phyloP scores from a whole-genome alignment of 2,888 invertebrate genomes.

The Frankliniella intonsa region DNA sequence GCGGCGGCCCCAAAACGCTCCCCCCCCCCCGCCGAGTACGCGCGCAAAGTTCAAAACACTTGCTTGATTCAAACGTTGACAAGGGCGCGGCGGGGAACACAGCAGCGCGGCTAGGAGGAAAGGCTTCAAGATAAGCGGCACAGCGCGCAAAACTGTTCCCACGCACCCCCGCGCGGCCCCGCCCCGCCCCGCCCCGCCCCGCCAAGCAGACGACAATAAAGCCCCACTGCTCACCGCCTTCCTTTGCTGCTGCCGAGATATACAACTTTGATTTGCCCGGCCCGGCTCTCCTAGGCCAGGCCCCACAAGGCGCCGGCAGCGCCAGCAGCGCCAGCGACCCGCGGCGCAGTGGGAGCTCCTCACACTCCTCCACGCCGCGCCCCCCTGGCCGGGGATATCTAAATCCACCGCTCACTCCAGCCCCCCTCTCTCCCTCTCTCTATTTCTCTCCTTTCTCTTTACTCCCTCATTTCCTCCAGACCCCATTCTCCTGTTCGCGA shows the following conservation, averaged over 20 bases:
- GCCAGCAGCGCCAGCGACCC: neutral
- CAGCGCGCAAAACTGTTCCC: neutral
- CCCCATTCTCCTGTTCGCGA: too few relatives aligned
- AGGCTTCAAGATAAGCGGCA: neutral
- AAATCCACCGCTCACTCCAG: neutral
- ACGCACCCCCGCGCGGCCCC: too few relatives aligned
- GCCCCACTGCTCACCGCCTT: neutral
- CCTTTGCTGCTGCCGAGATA: neutral
- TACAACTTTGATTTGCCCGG: neutral
- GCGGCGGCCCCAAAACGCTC: too few relatives aligned
- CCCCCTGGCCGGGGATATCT: neutral
- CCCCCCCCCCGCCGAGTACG: neutral
- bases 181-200: too few relatives aligned
- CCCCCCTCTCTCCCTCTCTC: neutral
- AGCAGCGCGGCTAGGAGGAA: too few relatives aligned
- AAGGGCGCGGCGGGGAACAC: neutral
- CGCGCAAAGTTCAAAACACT: constrained; percentile 13
- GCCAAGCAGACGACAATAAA: neutral
- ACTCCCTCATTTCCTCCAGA: too few relatives aligned
- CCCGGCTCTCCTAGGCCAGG: too few relatives aligned
- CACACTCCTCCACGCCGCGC: neutral
- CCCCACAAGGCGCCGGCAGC: too few relatives aligned
- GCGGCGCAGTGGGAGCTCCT: neutral
- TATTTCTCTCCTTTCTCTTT: neutral
- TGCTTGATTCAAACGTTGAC: constrained; percentile 8